Evolutionary conservation across 2,888 invertebrate genomes (phyloP).

Genomic region (Andrena bicolor): DNA sequence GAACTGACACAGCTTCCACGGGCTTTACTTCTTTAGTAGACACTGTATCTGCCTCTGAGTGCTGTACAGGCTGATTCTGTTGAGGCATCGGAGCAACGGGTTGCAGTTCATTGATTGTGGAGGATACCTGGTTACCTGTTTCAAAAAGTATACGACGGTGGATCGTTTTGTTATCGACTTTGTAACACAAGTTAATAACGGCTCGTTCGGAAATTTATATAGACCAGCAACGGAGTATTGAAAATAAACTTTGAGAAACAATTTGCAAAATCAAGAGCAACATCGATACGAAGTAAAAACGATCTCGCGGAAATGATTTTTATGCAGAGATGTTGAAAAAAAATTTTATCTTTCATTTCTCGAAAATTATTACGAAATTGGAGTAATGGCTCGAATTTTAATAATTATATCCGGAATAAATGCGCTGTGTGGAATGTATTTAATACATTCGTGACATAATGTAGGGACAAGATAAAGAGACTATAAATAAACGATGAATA

Average conservation of each 20-base stretch:
- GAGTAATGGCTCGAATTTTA: not conserved
- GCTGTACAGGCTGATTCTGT: not conserved
- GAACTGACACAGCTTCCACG: not conserved
- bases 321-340: not conserved
- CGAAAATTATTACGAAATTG: not conserved
- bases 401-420: not conserved
- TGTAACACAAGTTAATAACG: too few relatives aligned
- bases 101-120: not conserved
- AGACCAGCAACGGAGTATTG: too few relatives aligned
- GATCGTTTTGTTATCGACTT: too few relatives aligned
- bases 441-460: conserved; percentile 1
- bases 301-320: too few relatives aligned
- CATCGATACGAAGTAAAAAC: not conserved
- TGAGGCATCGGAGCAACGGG: not conserved
- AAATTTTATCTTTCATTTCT: not conserved
- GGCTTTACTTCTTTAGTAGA: not conserved
- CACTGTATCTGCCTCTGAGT: not conserved
- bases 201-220: too few relatives aligned
- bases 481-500: conserved; percentile 11
- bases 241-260: too few relatives aligned
- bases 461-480: not conserved
- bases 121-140: conserved; percentile 15
- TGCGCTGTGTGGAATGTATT: not conserved
- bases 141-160: not conserved
- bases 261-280: too few relatives aligned